Conservation (phyloP, 2,113 vertebrate genomes). For the Phocoena phocoena region DNA sequence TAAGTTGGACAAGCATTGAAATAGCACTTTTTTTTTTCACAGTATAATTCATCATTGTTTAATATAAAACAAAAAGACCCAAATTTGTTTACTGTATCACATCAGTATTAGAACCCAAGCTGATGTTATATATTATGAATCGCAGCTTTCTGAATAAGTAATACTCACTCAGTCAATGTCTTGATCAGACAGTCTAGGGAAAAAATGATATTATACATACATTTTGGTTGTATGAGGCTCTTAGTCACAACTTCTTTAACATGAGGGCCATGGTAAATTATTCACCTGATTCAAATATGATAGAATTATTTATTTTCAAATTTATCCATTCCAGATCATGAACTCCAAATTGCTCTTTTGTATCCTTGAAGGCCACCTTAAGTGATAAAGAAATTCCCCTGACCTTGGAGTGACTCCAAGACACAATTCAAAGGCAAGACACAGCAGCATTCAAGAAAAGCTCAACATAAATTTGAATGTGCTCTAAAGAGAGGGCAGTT, state of each 20-base stretch:
- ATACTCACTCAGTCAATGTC: neutral
- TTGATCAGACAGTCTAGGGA: neutral
- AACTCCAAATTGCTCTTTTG: slow-evolving; percentile 34
- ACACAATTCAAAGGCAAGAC: slow-evolving; percentile 48
- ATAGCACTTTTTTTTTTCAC: neutral
- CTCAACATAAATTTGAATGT: slow-evolving; percentile 61
- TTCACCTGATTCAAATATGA: neutral
- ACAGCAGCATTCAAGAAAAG: slow-evolving; percentile 4
- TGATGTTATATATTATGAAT: neutral
- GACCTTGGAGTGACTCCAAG: slow-evolving; percentile 57
- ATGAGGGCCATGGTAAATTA: neutral
- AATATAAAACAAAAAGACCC: neutral
- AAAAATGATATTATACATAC: neutral
- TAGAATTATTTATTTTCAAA: slow-evolving; percentile 34
- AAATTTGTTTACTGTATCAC: neutral
- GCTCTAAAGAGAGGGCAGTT: slow-evolving; percentile 45
- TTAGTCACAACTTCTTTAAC: neutral
- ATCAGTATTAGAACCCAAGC: neutral
- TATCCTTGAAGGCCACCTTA: neutral
- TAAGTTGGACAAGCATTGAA: neutral
- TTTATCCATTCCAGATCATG: slow-evolving; percentile 9
- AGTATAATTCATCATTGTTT: neutral
- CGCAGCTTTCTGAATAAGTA: neutral
- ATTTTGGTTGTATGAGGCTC: neutral
- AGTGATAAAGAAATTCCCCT: slow-evolving; percentile 53